Base-by-base conservation (phyloP, 2,113 vertebrate species). In the Sterna hirundo region DNA sequence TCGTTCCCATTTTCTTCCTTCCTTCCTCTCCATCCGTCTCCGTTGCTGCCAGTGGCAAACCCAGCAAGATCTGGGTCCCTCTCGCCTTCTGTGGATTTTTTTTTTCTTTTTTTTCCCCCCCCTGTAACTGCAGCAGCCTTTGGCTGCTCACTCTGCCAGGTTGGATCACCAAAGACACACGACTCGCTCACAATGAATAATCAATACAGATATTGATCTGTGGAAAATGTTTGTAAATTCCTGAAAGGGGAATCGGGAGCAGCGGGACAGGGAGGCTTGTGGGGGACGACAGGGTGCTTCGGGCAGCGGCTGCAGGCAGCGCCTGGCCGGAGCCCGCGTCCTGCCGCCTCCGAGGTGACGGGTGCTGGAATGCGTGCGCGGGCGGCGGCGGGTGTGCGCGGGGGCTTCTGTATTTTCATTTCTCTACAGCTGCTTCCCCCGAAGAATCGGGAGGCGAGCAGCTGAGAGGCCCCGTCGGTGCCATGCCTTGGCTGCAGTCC, bases 191-290 rank as follows among this genome's bases (percentile, higher is more conserved):
- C 98, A 98, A 98, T 98, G 98, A 98, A 98, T 98, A 98, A 98
- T 98, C 98, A 98, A 98, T 98, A 98, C 97, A 95, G 97, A 98
- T 98, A 98, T 98, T 98, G 98, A 98, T 98, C 98, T 96, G 98
- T 77, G 96, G 98, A 94, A 98, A 98, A 98, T 98, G 98, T 98
- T 98, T 98, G 98, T 98, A 98, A 98, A 98, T 98, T 98, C 98
- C 98, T 98, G 98, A 98, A 98, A 98, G 98, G 97, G 96, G 96
- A 97, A 97, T 96, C 94, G 69, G 97, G 98, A 98, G 27, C 90
- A 94, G 88, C 78, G 96, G 97, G 97, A 97, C 95, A 98, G 96
- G 98, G 98, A 98, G 98, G 98, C 93, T 98, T 94, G 97, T 96
- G 98, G 96, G 97, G 98, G 97, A 97, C 96, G 98, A 98, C 98